Evolutionary conservation across 2,113 vertebrate species (phyloP).

Genomic region (Pseudonaja textilis): DNA sequence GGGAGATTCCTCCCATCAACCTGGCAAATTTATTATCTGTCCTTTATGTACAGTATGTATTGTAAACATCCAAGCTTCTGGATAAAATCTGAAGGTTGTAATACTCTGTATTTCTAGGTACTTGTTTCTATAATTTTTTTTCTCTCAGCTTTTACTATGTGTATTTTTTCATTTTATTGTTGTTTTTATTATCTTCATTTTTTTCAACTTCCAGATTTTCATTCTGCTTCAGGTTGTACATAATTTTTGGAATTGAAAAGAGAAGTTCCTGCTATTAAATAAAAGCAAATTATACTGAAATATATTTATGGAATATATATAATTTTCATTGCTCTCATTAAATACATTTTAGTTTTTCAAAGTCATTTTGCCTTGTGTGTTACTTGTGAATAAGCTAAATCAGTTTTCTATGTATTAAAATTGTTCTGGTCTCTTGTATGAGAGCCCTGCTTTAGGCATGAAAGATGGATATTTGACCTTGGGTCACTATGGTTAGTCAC

Average conservation of each 20-base stretch:
- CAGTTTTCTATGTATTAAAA: neutral
- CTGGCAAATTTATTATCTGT: neutral
- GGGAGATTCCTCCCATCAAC: neutral
- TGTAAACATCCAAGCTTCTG: neutral
- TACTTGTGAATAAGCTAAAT: neutral
- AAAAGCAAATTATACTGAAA: neutral
- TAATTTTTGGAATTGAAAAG: constrained; percentile 33
- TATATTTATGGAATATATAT: neutral
- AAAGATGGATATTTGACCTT: neutral
- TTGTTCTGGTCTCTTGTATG: neutral
- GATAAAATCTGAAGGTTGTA: constrained; percentile 3
- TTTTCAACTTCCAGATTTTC: neutral
- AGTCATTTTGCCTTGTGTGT: constrained; percentile 13
- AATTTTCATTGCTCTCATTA: constrained; percentile 4
- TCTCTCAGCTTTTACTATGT: neutral
- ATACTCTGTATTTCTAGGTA: constrained; percentile 10
- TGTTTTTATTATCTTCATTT: constrained; percentile 20
- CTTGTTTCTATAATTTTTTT: constrained; percentile 7
- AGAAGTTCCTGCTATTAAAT: neutral
- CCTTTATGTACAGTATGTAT: neutral
- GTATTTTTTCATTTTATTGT: neutral
- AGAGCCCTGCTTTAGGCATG: neutral
- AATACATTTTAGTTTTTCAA: constrained; percentile 17
- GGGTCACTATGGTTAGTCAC: neutral
- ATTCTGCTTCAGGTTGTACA: neutral